Conservation (phyloP, 1,140 invertebrate species). For the Arion vulgaris region DNA sequence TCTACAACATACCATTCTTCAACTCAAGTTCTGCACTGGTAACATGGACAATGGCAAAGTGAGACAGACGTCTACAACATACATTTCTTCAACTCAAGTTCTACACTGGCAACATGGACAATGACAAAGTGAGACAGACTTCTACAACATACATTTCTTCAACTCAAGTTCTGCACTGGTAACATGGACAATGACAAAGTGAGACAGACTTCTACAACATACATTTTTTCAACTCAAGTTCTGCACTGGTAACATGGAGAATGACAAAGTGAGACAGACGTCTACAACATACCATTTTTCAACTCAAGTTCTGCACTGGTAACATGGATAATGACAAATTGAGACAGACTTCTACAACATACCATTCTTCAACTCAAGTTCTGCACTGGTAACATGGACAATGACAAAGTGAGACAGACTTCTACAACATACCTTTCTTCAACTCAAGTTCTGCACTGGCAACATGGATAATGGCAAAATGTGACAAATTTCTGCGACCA, state of each 20-base stretch:
- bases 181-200: slow-evolving; percentile 27
- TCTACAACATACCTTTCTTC: slow-evolving; percentile 21
- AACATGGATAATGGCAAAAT: slow-evolving; percentile 34
- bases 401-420: no score
- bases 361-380: no score
- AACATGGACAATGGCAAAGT: slow-evolving; percentile 29
- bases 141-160: no score
- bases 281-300: no score
- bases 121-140: no score
- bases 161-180: slow-evolving; percentile 25
- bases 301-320: no score
- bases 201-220: slow-evolving; percentile 4
- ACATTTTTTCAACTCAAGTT: slow-evolving; percentile 34
- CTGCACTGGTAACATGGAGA: slow-evolving; percentile 27
- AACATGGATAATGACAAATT: no score
- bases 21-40: slow-evolving; percentile 25
- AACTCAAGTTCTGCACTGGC: slow-evolving; percentile 28
- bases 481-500: slow-evolving; percentile 22
- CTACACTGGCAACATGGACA: slow-evolving; percentile 28
- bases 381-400: no score
- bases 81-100: slow-evolving; percentile 34
- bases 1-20: slow-evolving; percentile 15
- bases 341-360: slow-evolving; percentile 10
- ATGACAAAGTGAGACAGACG: no score
- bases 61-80: not conserved